Evolutionary conservation across 2,113 vertebrate species (phyloP), one percentile per base, ranked within the genome.

Genomic region (Oncorhynchus gorbuscha): DNA sequence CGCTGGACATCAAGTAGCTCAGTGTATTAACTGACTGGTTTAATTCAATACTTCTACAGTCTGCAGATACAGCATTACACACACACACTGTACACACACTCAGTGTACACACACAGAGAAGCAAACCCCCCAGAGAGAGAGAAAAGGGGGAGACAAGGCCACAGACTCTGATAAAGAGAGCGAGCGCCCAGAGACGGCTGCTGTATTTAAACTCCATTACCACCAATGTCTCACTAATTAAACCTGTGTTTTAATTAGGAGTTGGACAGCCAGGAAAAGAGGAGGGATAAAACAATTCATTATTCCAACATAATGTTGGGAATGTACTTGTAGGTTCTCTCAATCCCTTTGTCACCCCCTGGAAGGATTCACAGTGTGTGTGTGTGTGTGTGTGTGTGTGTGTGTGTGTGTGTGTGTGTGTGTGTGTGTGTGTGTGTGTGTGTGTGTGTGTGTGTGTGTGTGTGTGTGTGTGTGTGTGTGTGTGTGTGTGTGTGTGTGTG

Each of bases 201-300:
- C 87, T 78, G 80, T 86, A 85, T 91, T 92, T 91, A 90, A 92
- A 91, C 89, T 88, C 85, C 79, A 92, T 92, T 91, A 92, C 79
- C 80, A 86, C 77, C 75, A 72, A 71, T 72, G 82, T 82, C 78
- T 78, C 85, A 76, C 79, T 90, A 92, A 92, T 92, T 92, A 92
- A 91, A 90, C 80, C 86, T 84, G 79, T 88, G 84, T 90, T 91
- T 86, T 92, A 92, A 92, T 92, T 92, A 92, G 84, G 88, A 90
- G 90, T 90, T 89, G 78, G 85, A 85, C 84, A 77, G 84, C 73
- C 26, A 83, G 78, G 77, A 85, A 86, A 69, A 70, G 74, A 84
- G 84, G 67, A 82, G 75, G 80, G 77, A 86, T 90, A 84, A 87
- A 87, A 83, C 82, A 16, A 71, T 85, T 81, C 76, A 90, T 88